Evolutionary conservation across 2,888 invertebrate genomes (phyloP).

Genomic region (Agrochola lychnidis): DNA sequence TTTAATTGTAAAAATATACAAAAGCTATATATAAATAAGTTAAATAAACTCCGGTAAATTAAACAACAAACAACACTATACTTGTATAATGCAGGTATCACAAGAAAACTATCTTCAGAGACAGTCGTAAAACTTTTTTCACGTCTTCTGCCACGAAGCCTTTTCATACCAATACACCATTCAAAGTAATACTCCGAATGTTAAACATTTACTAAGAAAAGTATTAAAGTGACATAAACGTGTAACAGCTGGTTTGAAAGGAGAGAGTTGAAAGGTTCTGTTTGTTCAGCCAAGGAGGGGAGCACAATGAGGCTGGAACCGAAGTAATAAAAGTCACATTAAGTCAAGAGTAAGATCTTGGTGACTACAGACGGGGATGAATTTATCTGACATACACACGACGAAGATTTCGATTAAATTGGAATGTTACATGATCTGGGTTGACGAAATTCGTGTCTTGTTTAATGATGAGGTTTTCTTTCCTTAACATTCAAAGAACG

Average conservation of each 20-base stretch:
- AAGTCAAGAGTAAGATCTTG: constrained; percentile 83
- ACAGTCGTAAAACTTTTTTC: constrained; percentile 45
- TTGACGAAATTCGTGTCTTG: constrained; percentile 11
- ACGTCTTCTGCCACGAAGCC: constrained; percentile 1
- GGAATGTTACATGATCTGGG: constrained; percentile 23
- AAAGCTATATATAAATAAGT: background rate
- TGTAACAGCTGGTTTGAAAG: constrained; percentile 66
- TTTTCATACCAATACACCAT: constrained; percentile 35
- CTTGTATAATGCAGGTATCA: background rate
- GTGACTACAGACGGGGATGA: constrained; percentile 72
- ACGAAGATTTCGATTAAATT: constrained; percentile 39
- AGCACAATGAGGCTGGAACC: constrained; percentile 82
- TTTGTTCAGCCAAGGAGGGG: constrained; percentile 73
- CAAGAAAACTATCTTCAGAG: constrained; percentile 17
- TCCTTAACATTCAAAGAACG: background rate
- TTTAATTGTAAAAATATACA: background rate
- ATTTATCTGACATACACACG: constrained; percentile 75
- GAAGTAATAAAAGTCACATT: constrained; percentile 88
- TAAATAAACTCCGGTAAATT: background rate
- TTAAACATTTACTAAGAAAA: constrained; percentile 59
- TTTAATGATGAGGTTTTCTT: background rate
- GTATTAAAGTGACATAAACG: constrained; percentile 70
- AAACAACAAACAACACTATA: constrained; percentile 12
- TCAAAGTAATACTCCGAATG: constrained; percentile 41
- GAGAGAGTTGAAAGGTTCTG: constrained; percentile 72